Evolutionary conservation across 37 sponge, comb jelly and placozoan species (phyloP).

Genomic region (Eunapius fragilis): DNA sequence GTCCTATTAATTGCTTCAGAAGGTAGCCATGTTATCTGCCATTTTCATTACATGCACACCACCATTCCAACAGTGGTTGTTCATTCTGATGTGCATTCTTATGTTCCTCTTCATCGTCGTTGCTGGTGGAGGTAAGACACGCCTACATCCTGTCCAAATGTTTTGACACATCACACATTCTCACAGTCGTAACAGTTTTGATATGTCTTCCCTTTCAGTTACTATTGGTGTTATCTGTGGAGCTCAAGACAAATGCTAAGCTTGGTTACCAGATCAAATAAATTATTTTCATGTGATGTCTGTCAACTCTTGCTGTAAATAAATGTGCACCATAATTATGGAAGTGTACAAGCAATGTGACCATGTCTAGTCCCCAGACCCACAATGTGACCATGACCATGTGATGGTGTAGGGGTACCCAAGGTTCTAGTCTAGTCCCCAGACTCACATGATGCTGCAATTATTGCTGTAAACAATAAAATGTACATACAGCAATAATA

Average conservation of each 20-base stretch:
- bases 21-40: background rate
- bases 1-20: no score
- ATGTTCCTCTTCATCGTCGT: constrained; percentile 44
- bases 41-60: background rate
- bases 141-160: background rate
- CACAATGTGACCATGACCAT: no score
- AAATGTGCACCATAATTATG: background rate
- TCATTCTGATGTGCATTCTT: constrained; percentile 50
- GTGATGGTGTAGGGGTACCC: no score
- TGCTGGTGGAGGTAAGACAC: constrained; percentile 19
- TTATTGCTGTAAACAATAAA: no score
- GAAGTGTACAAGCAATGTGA: no score
- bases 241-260: background rate
- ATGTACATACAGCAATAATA: no score
- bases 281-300: background rate
- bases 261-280: no score
- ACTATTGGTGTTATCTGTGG: background rate
- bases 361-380: no score
- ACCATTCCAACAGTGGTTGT: constrained; percentile 32
- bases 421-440: no score
- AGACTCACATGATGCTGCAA: no score
- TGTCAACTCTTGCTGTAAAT: background rate
- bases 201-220: background rate
- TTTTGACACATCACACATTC: constrained; percentile 4
- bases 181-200: no score